Evolutionary conservation across 2,888 invertebrate species (phyloP).

Genomic region (Orgyia antiqua): DNA sequence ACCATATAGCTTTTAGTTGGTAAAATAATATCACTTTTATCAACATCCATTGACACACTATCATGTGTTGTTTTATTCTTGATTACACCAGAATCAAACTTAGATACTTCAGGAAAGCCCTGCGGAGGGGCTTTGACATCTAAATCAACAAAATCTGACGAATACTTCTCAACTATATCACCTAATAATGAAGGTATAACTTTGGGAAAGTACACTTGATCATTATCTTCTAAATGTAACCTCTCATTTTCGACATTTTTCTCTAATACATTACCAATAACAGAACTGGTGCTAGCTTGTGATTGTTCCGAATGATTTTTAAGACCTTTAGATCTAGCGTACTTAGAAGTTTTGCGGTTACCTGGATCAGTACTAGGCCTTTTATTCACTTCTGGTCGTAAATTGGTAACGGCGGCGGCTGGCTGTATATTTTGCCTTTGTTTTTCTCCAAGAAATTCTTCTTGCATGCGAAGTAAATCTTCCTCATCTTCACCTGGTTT

Average conservation of each 20-base stretch:
- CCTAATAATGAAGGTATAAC: constrained; percentile 67
- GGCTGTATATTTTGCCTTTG: constrained; percentile 77
- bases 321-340: constrained; percentile 58
- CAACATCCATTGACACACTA: constrained; percentile 42
- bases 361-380: constrained; percentile 25
- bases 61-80: constrained; percentile 19
- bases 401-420: constrained; percentile 79
- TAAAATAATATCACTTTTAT: constrained; percentile 33
- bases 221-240: constrained; percentile 36
- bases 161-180: constrained; percentile 76
- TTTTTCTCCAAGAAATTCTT: constrained; percentile 80
- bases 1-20: constrained; percentile 66
- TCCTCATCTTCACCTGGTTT: constrained; percentile 84
- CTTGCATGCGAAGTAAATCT: constrained; percentile 85
- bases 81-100: constrained; percentile 45
- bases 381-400: constrained; percentile 46
- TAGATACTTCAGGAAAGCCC: constrained; percentile 74
- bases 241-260: constrained; percentile 36
- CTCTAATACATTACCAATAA: constrained; percentile 54
- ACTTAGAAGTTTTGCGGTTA: constrained; percentile 56
- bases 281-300: constrained; percentile 40
- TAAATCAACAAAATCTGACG: constrained; percentile 26
- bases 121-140: constrained; percentile 42
- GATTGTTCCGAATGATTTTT: constrained; percentile 50
- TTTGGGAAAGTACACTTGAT: constrained; percentile 66